Evolutionary conservation across 2,888 invertebrate genomes (phyloP), one percentile per base, ranked within the genome.

Genomic region (Aporophyla nigra): DNA sequence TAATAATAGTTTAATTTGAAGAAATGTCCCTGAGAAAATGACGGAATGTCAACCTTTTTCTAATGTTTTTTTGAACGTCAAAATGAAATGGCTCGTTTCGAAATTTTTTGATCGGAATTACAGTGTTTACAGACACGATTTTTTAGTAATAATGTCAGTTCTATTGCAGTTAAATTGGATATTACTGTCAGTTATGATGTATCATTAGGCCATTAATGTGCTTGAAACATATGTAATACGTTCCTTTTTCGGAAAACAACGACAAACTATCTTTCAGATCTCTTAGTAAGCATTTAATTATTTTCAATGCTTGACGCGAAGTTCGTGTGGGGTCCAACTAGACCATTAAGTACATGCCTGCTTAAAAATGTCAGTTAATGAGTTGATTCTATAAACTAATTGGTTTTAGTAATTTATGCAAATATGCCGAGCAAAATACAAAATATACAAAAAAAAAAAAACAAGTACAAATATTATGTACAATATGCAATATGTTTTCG

Each of bases 21-120:
- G 94, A 96, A 96, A 96, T 96, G 96, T 96, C 96, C 93, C 96
- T 96, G 96, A 96, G 96, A 96, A 96, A 93, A 95, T 95, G 94
- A 91, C 92, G 94, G 95, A 94, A 95, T 96, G 96, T 96, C 96
- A 95, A 95, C 95, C 93, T 94, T 92, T 93, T 94, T 90, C 89
- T 90, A 89, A 86, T 81, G 88, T 87, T 87, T 93, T 94, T 94
- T 94, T 93, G 91, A 92, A 83, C 82, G 81, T 87, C 86, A 87
- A 91, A 92, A 94, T 93, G 91, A 95, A 95, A 93, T 93, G 93
- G 92, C 84, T 92, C 88, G 90, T 94, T 93, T 93, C 84, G 89
- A 90, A 90, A 91, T 91, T 90, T 77, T 92, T 89, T 91, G 86
- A 86, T 83, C 77, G 24, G 90, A 91, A 93, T 94, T 92, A 94